A percentile compares a stretch with the other conserved stretches of the same genome.
phyloP scores from a whole-genome alignment of 2,113 vertebrate species.

The Sturnira hondurensis region DNA sequence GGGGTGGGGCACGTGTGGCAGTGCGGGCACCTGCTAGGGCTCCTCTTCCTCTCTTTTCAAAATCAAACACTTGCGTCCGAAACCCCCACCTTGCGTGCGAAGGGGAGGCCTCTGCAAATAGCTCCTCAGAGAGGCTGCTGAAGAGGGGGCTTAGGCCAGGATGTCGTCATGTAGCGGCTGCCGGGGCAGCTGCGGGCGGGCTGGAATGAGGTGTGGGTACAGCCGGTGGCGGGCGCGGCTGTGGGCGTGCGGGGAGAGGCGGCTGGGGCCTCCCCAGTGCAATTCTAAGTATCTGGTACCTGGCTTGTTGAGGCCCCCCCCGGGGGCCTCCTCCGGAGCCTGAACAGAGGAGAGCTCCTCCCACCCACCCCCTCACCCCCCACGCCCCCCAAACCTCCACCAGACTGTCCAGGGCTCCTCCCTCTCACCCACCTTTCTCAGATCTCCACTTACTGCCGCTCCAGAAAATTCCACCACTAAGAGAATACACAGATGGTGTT shows the following conservation, averaged over 20 bases:
- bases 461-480: neutral
- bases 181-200: constrained; percentile 48
- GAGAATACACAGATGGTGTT: neutral
- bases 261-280: neutral
- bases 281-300: neutral
- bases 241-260: neutral
- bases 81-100: neutral
- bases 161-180: neutral
- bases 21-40: constrained; percentile 37
- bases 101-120: constrained; percentile 38
- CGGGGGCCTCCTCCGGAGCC: neutral
- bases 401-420: neutral
- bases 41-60: constrained; percentile 42
- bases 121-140: neutral
- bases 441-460: neutral
- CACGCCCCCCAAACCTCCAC: neutral
- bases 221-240: accelerated
- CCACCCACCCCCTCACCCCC: neutral
- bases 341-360: neutral
- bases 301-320: neutral
- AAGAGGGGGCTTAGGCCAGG: constrained; percentile 38
- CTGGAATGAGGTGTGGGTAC: constrained; percentile 12
- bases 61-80: constrained; percentile 38
- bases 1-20: neutral
- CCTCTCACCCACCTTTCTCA: neutral